Evolutionary conservation across 2,797 vertebrate genomes (phyloP), one percentile per base, ranked within the genome.

Genomic region (Hippocampus kuda): DNA sequence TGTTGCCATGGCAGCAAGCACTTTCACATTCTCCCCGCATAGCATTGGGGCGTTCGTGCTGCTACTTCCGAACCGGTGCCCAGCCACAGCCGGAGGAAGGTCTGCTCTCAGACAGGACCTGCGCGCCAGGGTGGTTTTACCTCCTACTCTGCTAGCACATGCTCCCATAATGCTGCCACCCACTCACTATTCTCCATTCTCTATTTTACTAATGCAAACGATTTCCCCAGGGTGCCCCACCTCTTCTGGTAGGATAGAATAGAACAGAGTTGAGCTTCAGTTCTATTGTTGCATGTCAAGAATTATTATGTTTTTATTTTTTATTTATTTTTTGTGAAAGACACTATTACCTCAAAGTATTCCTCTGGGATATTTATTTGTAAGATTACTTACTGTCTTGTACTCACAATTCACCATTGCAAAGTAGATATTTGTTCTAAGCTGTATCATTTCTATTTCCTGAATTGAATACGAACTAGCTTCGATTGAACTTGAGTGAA

Each of bases 1-100:
- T 90, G 91, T 92, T 90, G 88, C 91, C 89, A 90, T 90, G 88
- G 89, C 89, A 91, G 90, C 91, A 79, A 77, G 84, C 66, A 76
- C 81, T 88, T 91, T 89, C 82, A 77, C 87, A 90, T 91, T 91
- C 89, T 89, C 88, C 78, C 86, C 88, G 89, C 90, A 89, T 84
- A 84, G 76, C 59, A 73, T 80, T 12, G 80, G 84, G 82, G 84
- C 75, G 78, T 82, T 81, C 84, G 82, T 76, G 83, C 78, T 77
- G 81, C 74, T 84, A 69, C 80, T 71, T 81, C 83, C 75, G 65
- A 70, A 83, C 81, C 77, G 54, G 75, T 77, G 81, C 74, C 77
- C 61, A 75, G 68, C 70, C 79, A 76, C 78, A 77, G 80, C 78
- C 78, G 76, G 84, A 78, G 41, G 44, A 65, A 18, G 76, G 79